Conservation (phyloP, 2,888 invertebrate species). For the Pollenia griseotomentosa region DNA sequence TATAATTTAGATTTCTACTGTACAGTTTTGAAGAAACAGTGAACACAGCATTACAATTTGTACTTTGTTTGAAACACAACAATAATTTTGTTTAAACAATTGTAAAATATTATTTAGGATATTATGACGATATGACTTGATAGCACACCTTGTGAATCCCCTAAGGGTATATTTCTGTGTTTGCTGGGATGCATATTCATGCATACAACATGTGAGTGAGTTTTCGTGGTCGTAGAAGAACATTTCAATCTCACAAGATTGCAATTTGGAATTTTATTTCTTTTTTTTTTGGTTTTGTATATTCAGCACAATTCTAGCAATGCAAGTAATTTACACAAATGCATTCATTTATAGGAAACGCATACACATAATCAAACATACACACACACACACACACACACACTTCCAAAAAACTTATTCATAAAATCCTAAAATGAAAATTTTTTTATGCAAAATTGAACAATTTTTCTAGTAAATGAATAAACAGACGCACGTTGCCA, state of each 20-base stretch:
- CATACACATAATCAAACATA: not conserved
- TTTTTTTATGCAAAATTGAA: slow-evolving; percentile 53
- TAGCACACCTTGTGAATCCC: too few relatives aligned
- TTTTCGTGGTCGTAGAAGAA: not conserved
- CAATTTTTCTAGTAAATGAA: slow-evolving; percentile 45
- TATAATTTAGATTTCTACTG: too few relatives aligned
- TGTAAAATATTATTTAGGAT: too few relatives aligned
- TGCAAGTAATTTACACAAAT: slow-evolving; percentile 56
- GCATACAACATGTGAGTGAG: not conserved
- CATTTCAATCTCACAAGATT: slow-evolving; percentile 43
- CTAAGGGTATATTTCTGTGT: too few relatives aligned
- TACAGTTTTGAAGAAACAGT: too few relatives aligned
- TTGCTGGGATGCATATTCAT: slow-evolving; percentile 19
- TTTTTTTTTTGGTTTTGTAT: slow-evolving; percentile 18
- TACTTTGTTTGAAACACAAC: too few relatives aligned
- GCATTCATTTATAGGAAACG: not conserved
- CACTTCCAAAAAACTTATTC: not conserved
- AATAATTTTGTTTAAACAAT: too few relatives aligned
- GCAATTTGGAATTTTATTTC: slow-evolving; percentile 51
- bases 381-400: not conserved
- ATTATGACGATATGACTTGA: too few relatives aligned
- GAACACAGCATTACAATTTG: too few relatives aligned
- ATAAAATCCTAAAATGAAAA: slow-evolving; percentile 33
- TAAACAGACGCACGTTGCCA: slow-evolving; percentile 6
- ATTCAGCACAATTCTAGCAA: slow-evolving; percentile 59